Base-by-base conservation (phyloP, 2,888 invertebrate genomes). In the Troglohyphantes excavatus region DNA sequence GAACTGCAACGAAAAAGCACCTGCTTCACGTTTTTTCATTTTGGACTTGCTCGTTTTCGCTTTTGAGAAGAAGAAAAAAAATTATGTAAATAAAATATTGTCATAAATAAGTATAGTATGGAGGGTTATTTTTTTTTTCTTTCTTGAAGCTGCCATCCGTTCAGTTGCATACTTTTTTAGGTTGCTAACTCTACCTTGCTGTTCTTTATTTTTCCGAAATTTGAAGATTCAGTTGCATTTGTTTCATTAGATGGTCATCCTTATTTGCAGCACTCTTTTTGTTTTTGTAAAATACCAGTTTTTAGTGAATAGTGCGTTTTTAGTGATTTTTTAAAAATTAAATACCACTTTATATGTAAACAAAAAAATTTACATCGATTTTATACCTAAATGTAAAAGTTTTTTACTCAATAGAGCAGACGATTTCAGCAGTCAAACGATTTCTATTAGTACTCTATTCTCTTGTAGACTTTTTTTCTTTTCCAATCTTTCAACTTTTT, bases 161-260 rank as follows among this genome's bases (percentile, higher is more conserved):
- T 83, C 26, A 61, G 63, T 73, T 83, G 72, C 33, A 53, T 67
- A 46, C 27, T 46, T 2, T 53, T 75, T 75, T 75, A 67, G 46
- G 65, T 81, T 81, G 73, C 81, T 75, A 53, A 29, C 78, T 72
- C 61, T 73, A 11, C 73, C 27, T 65, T 63, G 33, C 33, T 76
- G 13, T 75, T n/a, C 21, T 75, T 84, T 27, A 43, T 63, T 76
- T 46, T 61, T 59, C 76, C 61, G 5, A 39, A 59, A 59, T 70
- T 85, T 85, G 33, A 33, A 67, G 19, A 68, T 68, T 86, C 33
- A 61, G 78, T 86, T 78, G 86, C 86, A 86, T 67, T 76, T 43
- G 19, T 83, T 61, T 39, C 39, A 53, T 33, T 85, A 84, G 76
- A 75, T 53, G 29, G 67, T 70, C 39, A 75, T 67, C 43, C 68